Evolutionary conservation across 2,888 invertebrate genomes (phyloP).

Genomic region (Aphidius colemani): DNA sequence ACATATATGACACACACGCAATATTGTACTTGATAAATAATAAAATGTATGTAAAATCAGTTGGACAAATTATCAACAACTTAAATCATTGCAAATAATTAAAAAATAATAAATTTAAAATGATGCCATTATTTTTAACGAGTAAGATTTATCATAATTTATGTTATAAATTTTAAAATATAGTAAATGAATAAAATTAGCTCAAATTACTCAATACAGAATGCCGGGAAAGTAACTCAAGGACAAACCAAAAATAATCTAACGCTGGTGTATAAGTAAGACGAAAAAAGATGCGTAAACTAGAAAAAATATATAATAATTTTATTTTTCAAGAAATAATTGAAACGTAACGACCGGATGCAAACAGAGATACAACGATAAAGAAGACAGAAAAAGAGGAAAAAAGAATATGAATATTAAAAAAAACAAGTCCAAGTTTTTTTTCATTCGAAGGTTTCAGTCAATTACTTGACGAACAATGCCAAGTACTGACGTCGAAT

Average conservation of each 20-base stretch:
- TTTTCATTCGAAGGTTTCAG: conserved; percentile 27
- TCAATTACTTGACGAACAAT: conserved; percentile 30
- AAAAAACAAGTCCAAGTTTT: conserved; percentile 13
- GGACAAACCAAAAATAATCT: conserved; percentile 44
- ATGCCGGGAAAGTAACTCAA: conserved; percentile 46
- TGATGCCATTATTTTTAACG: no score
- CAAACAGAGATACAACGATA: conserved; percentile 24
- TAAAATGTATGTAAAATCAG: no score
- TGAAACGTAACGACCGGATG: conserved; percentile 31
- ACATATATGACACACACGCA: no score
- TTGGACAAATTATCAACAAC: no score
- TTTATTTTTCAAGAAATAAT: conserved; percentile 26
- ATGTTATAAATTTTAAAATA: not conserved
- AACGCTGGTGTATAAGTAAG: conserved; percentile 4
- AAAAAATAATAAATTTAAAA: no score
- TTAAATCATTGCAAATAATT: no score
- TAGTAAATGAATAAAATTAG: conserved; percentile 41
- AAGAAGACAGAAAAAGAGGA: not conserved
- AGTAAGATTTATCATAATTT: no score
- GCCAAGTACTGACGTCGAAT: conserved; percentile 18
- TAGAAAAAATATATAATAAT: conserved; percentile 13
- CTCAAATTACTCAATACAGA: conserved; percentile 46
- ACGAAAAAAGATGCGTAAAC: conserved; percentile 7
- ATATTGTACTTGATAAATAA: no score
- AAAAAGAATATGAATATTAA: no score